Percentiles rank a stretch among this genome's conserved stretches.
Evolutionary conservation across 1,140 invertebrate genomes (phyloP).

Genomic region (Diachasma alloeum): DNA sequence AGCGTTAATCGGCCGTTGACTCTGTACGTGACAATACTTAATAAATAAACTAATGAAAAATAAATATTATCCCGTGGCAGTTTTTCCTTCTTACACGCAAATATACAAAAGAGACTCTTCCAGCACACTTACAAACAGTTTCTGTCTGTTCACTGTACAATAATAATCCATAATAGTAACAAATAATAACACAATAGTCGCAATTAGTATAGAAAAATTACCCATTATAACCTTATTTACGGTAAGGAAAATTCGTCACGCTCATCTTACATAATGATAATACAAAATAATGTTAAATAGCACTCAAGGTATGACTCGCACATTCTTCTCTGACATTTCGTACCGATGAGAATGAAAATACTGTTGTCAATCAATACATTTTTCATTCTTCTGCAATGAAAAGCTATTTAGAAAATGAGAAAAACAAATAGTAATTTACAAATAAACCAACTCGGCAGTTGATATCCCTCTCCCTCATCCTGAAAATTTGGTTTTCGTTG

Average conservation of each 20-base stretch:
- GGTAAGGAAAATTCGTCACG: neutral
- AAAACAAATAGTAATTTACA: neutral
- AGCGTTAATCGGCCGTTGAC: neutral
- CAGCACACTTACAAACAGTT: neutral
- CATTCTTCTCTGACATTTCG: neutral
- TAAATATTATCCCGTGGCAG: neutral
- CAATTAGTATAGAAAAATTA: neutral
- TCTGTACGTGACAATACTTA: slow-evolving; percentile 5
- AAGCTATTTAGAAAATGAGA: too few relatives aligned
- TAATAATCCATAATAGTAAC: neutral
- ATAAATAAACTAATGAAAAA: slow-evolving; percentile 7
- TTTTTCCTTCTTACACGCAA: neutral
- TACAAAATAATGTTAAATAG: neutral
- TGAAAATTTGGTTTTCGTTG: slow-evolving; percentile 2
- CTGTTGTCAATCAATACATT: neutral
- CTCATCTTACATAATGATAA: neutral
- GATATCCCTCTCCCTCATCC: neutral
- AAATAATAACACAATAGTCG: slow-evolving; percentile 1
- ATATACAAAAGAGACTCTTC: neutral
- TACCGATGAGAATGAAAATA: neutral
- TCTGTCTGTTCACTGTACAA: neutral
- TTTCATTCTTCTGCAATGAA: too few relatives aligned
- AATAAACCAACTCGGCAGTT: neutral
- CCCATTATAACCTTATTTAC: neutral
- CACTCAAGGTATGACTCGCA: neutral